Base-by-base conservation (phyloP, 2,888 invertebrate species). In the Allolobophora icterica region DNA sequence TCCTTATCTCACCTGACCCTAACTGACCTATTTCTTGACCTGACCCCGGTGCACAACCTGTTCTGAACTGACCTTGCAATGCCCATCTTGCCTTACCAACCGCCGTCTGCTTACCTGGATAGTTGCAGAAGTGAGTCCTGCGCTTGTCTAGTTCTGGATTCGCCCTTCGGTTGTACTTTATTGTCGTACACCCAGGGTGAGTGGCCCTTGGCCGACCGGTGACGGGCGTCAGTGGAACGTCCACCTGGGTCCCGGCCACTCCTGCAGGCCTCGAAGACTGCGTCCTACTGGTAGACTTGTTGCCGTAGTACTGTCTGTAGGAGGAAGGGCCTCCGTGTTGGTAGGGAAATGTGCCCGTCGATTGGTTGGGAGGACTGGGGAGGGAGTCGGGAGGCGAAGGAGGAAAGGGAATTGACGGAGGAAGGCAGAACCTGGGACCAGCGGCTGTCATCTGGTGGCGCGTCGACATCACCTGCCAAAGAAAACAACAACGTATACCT, bases 111-210 rank as follows among this genome's bases (percentile, higher is more conserved):
- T 93, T 93, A 95, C 95, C 94, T 95, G 98, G 97, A 96, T 98
- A 99, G 96, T 98, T 98, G 96, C 99, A 99, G 96, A 98, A 98
- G 95, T 99, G 99, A 94, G 99, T 98, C 94, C 99, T 96, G 93
- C 99, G 96, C 95, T 99, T 99, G 95, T 99, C 99, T 94, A 99
- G 96, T 95, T 99, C 99, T 0, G 99, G 99, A 96, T 99, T 99
- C 96, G 99, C 99, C 95, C 98, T 96, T 93, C 99, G 96, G 96
- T 99, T 99, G 96, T 98, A 98, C 95, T 97, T 98, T 93, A 95
- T 95, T 45, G 95, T 95, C 21, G 95, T 94, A 92, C 95, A 95
- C 8, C 95, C 95, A 4, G 95, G 95, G 91, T 95, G 95, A 19
- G 95, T 95, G 91, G 92, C 92, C 45, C 94, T 91, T 11, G 93